These are phyloP conservation scores for Siniperca scherzeri DNA, from an alignment of 2,797 vertebrate genomes.

Conservation along the genomic window DNA sequence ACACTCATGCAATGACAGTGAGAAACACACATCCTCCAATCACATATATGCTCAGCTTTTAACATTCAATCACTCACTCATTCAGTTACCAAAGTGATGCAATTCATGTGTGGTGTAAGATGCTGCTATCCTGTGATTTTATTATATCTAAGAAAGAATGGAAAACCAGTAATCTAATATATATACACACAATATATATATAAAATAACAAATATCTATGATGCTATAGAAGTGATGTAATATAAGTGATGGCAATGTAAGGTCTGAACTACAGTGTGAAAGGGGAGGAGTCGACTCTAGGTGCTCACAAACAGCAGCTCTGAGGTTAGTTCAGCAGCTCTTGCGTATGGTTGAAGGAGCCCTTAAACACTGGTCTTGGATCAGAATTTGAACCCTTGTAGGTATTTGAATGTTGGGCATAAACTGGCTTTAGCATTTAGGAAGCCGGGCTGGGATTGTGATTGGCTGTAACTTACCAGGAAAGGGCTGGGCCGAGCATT, in stretches of 20 bases:
- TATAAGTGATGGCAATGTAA: conserved; percentile 82
- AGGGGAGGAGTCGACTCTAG: conserved; percentile 65
- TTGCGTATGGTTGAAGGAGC: conserved; percentile 44
- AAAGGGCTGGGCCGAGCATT: conserved; percentile 27
- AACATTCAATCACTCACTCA: conserved; percentile 75
- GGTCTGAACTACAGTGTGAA: conserved; percentile 78
- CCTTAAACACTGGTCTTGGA: conserved; percentile 59
- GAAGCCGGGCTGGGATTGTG: conserved; percentile 35
- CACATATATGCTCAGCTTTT: conserved; percentile 71
- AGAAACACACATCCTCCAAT: conserved; percentile 62
- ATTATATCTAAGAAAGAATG: conserved; percentile 82
- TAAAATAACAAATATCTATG: conserved; percentile 79
- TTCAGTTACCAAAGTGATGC: conserved; percentile 88
- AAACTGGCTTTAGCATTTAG: conserved; percentile 41
- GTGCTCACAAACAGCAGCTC: conserved; percentile 68
- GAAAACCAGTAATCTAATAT: conserved; percentile 86
- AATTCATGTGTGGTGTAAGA: conserved; percentile 87
- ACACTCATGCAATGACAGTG: conserved; percentile 72
- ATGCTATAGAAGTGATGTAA: conserved; percentile 84
- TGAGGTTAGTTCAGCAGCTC: conserved; percentile 71
- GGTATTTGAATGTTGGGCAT: conserved; percentile 41
- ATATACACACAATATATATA: conserved; percentile 70
- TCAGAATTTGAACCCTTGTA: conserved; percentile 40
- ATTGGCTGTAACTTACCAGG: conserved; percentile 35
- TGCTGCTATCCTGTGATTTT: conserved; percentile 90